Percentiles rank a stretch among this genome's conserved stretches.
phyloP scores from a whole-genome alignment of 2,113 vertebrate species.

The Microtus richardsoni region DNA sequence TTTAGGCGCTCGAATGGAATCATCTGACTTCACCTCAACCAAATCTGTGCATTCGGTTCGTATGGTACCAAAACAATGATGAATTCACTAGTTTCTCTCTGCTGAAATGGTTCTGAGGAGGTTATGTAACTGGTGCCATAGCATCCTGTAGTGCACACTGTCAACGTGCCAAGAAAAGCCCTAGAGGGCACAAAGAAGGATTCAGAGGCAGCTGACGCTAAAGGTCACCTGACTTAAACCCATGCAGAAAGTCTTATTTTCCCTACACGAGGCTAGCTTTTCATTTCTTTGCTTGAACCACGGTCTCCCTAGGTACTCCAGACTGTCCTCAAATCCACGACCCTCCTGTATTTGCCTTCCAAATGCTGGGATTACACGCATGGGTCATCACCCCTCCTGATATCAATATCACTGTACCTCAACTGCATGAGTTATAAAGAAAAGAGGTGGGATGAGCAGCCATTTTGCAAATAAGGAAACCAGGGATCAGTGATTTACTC shows the following conservation, averaged over 20 bases:
- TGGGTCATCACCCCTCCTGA: background rate
- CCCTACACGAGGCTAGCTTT: background rate
- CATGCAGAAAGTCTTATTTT: background rate
- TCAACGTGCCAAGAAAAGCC: background rate
- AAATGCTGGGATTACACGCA: background rate
- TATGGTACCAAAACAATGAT: constrained; percentile 16
- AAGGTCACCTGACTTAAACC: background rate
- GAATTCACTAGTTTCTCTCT: constrained; percentile 24
- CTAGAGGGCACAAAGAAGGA: background rate
- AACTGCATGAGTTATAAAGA: background rate
- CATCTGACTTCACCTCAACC: background rate
- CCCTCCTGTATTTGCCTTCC: background rate
- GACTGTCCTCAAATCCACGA: background rate
- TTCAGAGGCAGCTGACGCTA: background rate
- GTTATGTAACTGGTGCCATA: background rate
- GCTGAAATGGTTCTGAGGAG: constrained; percentile 24
- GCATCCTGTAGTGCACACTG: constrained; percentile 36
- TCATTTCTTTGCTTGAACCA: background rate
- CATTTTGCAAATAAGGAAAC: constrained; percentile 33
- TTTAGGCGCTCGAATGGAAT: background rate
- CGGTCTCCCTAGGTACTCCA: background rate
- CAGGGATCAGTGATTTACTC: background rate
- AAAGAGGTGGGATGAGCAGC: constrained; percentile 8
- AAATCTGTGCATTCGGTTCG: background rate
- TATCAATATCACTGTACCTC: background rate